A percentile compares a stretch with the other conserved stretches of the same genome.
phyloP scores from a whole-genome alignment of 2,797 vertebrate species.

The Gastrophryne carolinensis region DNA sequence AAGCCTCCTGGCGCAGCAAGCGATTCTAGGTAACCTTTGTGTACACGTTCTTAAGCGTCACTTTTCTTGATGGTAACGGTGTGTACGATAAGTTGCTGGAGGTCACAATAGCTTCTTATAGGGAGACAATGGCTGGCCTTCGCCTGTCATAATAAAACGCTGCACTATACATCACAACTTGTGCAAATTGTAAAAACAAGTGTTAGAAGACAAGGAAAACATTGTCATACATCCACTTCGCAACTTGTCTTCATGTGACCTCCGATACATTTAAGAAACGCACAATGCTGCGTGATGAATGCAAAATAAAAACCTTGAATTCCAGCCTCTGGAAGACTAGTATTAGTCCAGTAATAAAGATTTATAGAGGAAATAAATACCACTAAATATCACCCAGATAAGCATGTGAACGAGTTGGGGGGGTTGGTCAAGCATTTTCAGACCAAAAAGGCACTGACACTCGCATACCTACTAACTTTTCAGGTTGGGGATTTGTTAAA shows the following conservation, averaged over 20 bases:
- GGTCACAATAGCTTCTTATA: not conserved
- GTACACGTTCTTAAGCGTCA: not conserved
- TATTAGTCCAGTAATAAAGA: not conserved
- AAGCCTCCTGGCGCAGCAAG: not conserved
- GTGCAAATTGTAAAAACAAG: not conserved
- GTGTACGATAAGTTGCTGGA: not conserved
- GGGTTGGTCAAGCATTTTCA: no score
- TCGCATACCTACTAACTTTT: no score
- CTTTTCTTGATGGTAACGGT: not conserved
- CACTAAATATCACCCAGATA: not conserved
- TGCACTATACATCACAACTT: not conserved
- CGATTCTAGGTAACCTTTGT: not conserved
- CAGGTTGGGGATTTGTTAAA: no score
- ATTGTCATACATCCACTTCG: conserved; percentile 1
- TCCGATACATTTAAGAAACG: not conserved
- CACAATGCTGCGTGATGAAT: not conserved
- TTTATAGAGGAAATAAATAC: not conserved
- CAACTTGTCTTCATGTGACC: conserved; percentile 23
- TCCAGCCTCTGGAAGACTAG: not conserved
- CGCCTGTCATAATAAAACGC: not conserved
- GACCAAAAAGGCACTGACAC: no score
- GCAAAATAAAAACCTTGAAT: not conserved
- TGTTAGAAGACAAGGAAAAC: not conserved
- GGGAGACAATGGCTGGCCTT: conserved; percentile 10
- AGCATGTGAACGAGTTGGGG: no score